Evolutionary conservation across 2,888 invertebrate species (phyloP).

Genomic region (Drosophila meridionalis): DNA sequence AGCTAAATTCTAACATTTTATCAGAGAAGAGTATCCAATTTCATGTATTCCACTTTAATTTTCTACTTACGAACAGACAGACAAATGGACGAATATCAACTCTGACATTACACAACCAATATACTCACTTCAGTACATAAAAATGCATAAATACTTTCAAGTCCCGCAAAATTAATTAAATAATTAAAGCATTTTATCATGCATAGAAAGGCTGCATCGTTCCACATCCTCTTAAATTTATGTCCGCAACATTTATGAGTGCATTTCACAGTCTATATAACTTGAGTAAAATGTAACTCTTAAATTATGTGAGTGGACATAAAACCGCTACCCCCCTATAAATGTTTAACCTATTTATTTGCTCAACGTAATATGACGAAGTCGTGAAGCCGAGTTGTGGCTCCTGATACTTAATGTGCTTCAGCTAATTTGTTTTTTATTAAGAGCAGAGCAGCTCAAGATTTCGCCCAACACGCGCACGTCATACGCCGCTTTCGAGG

Average conservation of each 20-base stretch:
- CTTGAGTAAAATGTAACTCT: slow-evolving; percentile 27
- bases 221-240: background rate
- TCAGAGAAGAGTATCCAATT: no score
- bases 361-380: slow-evolving; percentile 5
- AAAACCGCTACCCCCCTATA: slow-evolving; percentile 35
- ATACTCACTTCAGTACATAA: no score
- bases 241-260: slow-evolving; percentile 43
- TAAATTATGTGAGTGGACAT: slow-evolving; percentile 52
- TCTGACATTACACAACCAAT: no score
- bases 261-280: slow-evolving; percentile 35
- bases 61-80: no score
- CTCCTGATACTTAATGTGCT: slow-evolving; percentile 61
- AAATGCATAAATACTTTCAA: background rate
- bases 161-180: background rate
- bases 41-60: no score
- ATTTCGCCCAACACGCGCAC: slow-evolving; percentile 21
- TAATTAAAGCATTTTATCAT: background rate
- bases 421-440: slow-evolving; percentile 74
- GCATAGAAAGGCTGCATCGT: no score
- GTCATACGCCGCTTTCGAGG: slow-evolving; percentile 15
- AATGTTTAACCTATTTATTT: slow-evolving; percentile 35
- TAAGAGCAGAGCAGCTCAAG: slow-evolving; percentile 39
- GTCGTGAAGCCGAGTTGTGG: slow-evolving; percentile 14
- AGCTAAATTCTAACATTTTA: no score
- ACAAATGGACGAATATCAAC: no score